phyloP scores from a whole-genome alignment of 1,140 invertebrate species.

The Aphis gossypii region DNA sequence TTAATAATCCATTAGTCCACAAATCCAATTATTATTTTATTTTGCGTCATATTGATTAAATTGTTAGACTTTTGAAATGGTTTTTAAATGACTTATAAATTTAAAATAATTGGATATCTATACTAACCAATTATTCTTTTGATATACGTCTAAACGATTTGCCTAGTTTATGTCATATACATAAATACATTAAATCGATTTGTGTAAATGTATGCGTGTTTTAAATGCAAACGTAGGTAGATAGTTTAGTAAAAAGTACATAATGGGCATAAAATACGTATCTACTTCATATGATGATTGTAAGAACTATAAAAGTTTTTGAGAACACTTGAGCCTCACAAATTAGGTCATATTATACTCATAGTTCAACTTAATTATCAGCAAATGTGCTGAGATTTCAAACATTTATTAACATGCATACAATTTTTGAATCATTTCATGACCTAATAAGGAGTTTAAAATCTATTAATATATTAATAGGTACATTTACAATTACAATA shows the following conservation, averaged over 20 bases:
- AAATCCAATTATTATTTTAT: slow-evolving; percentile 1
- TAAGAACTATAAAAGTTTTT: background rate
- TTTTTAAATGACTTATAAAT: background rate
- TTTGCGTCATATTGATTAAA: background rate
- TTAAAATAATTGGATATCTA: background rate
- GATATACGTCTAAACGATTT: background rate
- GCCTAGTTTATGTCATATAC: background rate
- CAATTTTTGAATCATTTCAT: background rate
- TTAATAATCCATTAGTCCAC: background rate
- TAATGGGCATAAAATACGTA: background rate
- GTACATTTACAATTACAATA: background rate
- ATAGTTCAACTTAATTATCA: background rate
- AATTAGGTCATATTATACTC: background rate
- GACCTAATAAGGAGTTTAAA: background rate
- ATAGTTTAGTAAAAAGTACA: background rate
- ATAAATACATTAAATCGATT: background rate
- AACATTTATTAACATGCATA: background rate
- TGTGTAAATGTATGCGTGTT: background rate
- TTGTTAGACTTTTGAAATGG: background rate
- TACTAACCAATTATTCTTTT: background rate
- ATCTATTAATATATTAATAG: background rate
- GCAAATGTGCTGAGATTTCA: background rate
- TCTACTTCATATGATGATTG: background rate
- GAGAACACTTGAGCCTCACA: background rate
- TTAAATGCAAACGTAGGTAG: background rate